Conservation (phyloP, 2,797 vertebrate species). For the Tachyglossus aculeatus region DNA sequence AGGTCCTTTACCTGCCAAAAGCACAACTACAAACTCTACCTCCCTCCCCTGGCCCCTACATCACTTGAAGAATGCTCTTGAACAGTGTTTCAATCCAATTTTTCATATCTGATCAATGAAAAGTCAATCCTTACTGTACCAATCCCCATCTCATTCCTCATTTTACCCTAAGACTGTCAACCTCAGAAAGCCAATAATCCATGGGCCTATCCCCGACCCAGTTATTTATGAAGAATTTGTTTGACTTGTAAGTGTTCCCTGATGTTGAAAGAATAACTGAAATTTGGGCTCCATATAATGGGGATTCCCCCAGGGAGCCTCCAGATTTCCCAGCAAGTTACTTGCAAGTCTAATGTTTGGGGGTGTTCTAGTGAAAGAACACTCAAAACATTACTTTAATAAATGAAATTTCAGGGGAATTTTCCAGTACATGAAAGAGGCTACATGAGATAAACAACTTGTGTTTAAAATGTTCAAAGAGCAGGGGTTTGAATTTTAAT, state of each 20-base stretch:
- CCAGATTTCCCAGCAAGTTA: not conserved
- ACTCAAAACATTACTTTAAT: slow-evolving; percentile 14
- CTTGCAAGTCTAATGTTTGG: not conserved
- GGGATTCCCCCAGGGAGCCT: not conserved
- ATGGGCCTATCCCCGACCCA: not conserved
- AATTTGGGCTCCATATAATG: not conserved
- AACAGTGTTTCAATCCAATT: too few species aligned
- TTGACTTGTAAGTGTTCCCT: not conserved
- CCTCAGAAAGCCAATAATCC: too few species aligned
- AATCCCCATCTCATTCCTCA: too few species aligned
- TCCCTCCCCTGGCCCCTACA: not conserved
- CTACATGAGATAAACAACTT: slow-evolving; percentile 5
- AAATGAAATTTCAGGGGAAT: not conserved
- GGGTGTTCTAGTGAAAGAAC: not conserved
- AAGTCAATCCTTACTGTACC: too few species aligned
- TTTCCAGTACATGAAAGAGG: not conserved
- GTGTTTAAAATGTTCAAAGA: slow-evolving; percentile 22
- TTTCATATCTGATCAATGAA: too few species aligned
- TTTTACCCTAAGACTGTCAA: too few species aligned
- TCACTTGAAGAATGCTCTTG: not conserved
- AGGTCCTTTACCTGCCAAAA: too few species aligned
- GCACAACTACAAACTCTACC: not conserved
- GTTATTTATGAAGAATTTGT: not conserved
- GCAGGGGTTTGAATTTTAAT: not conserved
- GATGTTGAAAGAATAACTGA: not conserved